Base-by-base conservation (phyloP, 2,113 vertebrate genomes). In the Mormyrus lacerda region DNA sequence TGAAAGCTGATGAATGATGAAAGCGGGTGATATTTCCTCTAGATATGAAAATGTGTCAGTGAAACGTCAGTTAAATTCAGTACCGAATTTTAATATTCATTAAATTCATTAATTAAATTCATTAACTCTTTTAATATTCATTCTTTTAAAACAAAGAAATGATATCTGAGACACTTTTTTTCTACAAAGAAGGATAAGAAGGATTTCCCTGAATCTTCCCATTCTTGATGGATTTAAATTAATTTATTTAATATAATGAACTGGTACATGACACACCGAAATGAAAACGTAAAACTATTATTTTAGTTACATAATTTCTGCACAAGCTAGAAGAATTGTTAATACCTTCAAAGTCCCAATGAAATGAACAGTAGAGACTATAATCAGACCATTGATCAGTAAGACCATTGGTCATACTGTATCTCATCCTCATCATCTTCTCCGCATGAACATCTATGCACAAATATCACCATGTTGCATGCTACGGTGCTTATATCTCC, bases 191-290 rank as follows among this genome's bases (percentile, higher is more conserved):
- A 48, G 17, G 89, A 47, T 48, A 90, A 42, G 6, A 86, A 76
- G 89, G 88, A 90, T 55, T 87, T 88, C 87, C 90, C 89, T 89
- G 61, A 89, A 87, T 88, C 82, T 86, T 65, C 87, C 50, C 88
- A 88, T 90, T 79, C 53, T 17, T 13, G 88, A 93, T 90, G 92
- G 91, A 90, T 88, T 87, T n/a, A 90, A 88, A 90, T 82, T n/a
- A 61, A 45, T 87, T 89, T 90, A n/a, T 76, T 73, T 90, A 89
- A 85, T 89, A 79, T 89, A 89, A 90, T 76, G 50, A 90, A 88
- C 53, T 21, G 3, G 91, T 84, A 69, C 91, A 88, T 69, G 73
- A 91, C 88, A 73, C 55, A 65, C 91, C 87, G 84, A 39, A 87
- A 91, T 85, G 88, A 61, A 87, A 91, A 90, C 88, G 42, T 47